These are phyloP conservation scores for Leptinotarsa undecemlineata DNA, from an alignment of 1,140 invertebrate genomes.

Conservation along the genomic window DNA sequence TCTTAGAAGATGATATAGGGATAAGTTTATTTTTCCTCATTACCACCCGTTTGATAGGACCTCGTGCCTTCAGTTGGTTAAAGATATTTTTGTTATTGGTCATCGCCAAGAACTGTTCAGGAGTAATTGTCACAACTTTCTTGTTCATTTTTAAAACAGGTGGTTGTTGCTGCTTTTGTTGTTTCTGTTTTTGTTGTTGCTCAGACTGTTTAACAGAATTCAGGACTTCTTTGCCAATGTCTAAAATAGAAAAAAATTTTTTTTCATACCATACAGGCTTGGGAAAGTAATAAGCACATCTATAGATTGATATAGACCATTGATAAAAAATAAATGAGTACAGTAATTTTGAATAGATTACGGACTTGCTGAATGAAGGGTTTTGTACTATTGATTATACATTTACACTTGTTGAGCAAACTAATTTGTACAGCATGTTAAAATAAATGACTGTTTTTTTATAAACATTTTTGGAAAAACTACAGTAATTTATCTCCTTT, in stretches of 20 bases:
- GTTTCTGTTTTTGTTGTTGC: constrained; percentile 49
- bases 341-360: no score
- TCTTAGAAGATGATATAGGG: constrained; percentile 25
- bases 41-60: constrained; percentile 53
- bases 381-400: no score
- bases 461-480: no score
- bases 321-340: no score
- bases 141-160: constrained; percentile 49
- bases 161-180: constrained; percentile 52
- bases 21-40: constrained; percentile 55
- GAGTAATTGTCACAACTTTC: constrained; percentile 52
- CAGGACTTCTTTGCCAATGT: constrained; percentile 76
- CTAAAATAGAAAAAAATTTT: constrained; percentile 39
- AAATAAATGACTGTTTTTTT: no score
- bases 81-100: constrained; percentile 36
- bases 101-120: constrained; percentile 52
- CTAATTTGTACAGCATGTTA: no score
- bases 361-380: no score
- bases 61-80: constrained; percentile 38
- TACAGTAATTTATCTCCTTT: no score
- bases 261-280: no score
- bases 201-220: constrained; percentile 61
- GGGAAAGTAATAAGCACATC: no score
- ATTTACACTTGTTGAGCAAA: no score
- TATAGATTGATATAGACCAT: no score